Evolutionary conservation across 1,140 invertebrate species (phyloP).

Genomic region (Paraescarpia echinospica): DNA sequence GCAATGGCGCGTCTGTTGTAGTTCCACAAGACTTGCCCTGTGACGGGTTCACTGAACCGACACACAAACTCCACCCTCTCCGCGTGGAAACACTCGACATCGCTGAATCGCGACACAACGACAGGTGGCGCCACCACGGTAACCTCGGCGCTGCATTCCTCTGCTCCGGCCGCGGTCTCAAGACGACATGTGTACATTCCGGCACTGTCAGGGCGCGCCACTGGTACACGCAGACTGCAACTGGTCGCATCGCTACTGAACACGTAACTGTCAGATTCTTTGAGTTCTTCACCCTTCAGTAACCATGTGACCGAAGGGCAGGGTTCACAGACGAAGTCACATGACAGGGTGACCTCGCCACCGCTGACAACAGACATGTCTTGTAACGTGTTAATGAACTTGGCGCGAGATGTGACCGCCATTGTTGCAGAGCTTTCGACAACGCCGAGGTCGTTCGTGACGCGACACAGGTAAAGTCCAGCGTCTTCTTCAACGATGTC

Average conservation of each 20-base stretch:
- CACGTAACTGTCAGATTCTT: conserved; percentile 73
- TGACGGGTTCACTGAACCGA: not conserved
- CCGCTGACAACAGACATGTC: not conserved
- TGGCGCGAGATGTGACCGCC: not conserved
- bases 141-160: conserved; percentile 89
- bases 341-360: not conserved
- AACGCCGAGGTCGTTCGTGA: conserved; percentile 79
- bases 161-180: conserved; percentile 80
- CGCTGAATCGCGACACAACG: not conserved
- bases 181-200: conserved; percentile 94
- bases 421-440: not conserved
- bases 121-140: conserved; percentile 64
- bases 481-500: conserved; percentile 79
- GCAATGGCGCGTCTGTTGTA: not conserved
- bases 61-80: not conserved
- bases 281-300: conserved; percentile 82
- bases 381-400: not conserved
- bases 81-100: not conserved
- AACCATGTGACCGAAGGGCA: conserved; percentile 48
- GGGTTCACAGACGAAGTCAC: not conserved
- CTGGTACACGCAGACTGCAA: conserved; percentile 86
- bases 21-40: not conserved
- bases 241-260: conserved; percentile 77
- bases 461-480: conserved; percentile 84
- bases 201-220: conserved; percentile 89